Percentiles rank a stretch among this genome's conserved stretches.
Evolutionary conservation across 2,797 vertebrate species (phyloP).

Genomic region (Nyctibius grandis): DNA sequence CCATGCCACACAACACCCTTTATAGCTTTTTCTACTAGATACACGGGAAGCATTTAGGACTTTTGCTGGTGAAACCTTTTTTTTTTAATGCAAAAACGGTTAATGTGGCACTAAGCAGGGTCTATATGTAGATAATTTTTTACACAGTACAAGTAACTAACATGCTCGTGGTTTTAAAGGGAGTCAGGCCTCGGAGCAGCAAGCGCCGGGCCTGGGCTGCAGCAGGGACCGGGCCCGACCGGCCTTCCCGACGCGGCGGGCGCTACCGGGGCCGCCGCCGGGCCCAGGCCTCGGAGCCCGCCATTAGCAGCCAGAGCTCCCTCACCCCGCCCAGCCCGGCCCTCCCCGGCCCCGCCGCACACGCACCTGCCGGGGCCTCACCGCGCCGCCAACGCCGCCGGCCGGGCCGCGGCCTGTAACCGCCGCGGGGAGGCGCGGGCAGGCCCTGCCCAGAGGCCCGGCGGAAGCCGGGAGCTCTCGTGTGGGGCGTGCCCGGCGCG

Average conservation of each 20-base stretch:
- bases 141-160: no score
- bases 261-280: not conserved
- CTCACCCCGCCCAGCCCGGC: not conserved
- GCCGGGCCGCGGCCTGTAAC: not conserved
- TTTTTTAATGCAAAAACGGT: no score
- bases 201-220: no score
- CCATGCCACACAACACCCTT: fast-evolving
- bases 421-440: not conserved
- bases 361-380: not conserved
- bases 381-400: not conserved
- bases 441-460: not conserved
- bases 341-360: not conserved
- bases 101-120: not conserved
- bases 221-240: not conserved
- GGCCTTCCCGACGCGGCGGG: not conserved
- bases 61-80: not conserved
- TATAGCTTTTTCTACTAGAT: not conserved
- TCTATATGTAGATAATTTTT: fast-evolving
- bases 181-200: not conserved
- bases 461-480: not conserved
- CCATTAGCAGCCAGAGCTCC: not conserved
- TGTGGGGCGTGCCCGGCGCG: not conserved
- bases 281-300: not conserved
- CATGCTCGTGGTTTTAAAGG: no score
- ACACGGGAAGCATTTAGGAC: fast-evolving